phyloP scores from a whole-genome alignment of 2,797 vertebrate species.

The Platalea minor region DNA sequence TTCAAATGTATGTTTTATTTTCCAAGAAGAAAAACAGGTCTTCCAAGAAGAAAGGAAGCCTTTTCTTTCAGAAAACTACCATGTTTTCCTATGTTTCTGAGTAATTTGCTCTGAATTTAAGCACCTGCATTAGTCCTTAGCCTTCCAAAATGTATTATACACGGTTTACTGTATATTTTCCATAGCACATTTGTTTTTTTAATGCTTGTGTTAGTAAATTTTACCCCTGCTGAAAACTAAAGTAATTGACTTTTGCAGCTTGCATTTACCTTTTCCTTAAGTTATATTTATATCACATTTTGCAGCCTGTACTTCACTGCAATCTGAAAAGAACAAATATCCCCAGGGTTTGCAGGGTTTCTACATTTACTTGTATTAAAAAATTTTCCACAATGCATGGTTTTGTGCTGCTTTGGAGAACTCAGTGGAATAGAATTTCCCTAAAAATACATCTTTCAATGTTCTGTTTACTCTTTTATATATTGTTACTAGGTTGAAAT shows the following conservation, averaged over 20 bases:
- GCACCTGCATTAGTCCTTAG: background rate
- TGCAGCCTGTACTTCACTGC: background rate
- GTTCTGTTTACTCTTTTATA: background rate
- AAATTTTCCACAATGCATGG: fast-evolving
- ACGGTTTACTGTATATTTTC: background rate
- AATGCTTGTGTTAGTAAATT: background rate
- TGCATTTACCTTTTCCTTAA: background rate
- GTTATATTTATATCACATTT: background rate
- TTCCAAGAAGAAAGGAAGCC: background rate
- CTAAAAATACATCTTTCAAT: background rate
- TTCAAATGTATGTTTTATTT: background rate
- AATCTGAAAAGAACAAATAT: background rate
- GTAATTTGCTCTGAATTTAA: background rate
- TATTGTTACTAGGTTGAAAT: background rate
- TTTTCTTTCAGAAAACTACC: background rate
- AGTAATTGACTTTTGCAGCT: background rate
- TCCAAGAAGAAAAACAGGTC: background rate
- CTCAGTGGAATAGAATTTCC: background rate
- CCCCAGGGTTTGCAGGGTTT: background rate
- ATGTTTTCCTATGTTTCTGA: background rate
- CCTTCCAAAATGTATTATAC: background rate
- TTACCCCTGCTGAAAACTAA: background rate
- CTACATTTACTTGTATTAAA: background rate
- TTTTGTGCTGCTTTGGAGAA: background rate
- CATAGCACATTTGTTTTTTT: background rate